Evolutionary conservation across 92 coral and sea anemone species (phyloP).

Genomic region (Epizoanthus fatuus): DNA sequence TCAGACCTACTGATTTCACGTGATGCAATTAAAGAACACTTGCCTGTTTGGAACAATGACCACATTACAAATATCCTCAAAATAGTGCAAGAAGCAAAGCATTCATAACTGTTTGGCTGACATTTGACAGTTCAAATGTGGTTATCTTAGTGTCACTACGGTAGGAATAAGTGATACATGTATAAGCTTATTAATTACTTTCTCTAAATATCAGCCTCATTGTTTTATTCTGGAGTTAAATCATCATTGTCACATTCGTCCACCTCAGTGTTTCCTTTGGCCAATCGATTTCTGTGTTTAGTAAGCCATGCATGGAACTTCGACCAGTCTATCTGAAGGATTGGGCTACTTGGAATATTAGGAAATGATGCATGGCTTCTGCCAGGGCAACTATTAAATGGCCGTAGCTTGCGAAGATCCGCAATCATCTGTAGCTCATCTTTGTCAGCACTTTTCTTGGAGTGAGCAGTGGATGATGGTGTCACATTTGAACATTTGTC

Average conservation of each 20-base stretch:
- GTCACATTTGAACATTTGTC: conserved; percentile 26
- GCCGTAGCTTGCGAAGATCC: conserved; percentile 22
- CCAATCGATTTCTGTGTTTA: conserved; percentile 34
- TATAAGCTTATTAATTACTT: too few relatives aligned
- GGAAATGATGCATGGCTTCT: conserved; percentile 37
- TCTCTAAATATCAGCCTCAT: too few relatives aligned
- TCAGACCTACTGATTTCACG: conserved; percentile 12
- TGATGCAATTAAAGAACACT: conserved; percentile 16
- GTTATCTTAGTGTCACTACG: too few relatives aligned
- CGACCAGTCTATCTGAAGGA: conserved; percentile 24
- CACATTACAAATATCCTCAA: conserved; percentile 19
- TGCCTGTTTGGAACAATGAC: conserved; percentile 25
- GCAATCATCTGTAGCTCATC: conserved; percentile 38
- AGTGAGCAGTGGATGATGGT: conserved; percentile 43
- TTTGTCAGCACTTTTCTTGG: conserved; percentile 14
- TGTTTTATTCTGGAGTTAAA: not conserved
- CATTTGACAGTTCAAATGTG: too few relatives aligned
- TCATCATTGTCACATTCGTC: conserved; percentile 1
- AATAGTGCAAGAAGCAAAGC: not conserved
- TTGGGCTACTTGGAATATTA: conserved; percentile 31
- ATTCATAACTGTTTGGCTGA: too few relatives aligned
- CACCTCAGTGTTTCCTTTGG: conserved; percentile 35
- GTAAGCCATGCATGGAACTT: conserved; percentile 30
- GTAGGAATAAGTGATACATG: too few relatives aligned
- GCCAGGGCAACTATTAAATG: conserved; percentile 36